Percentiles rank a stretch among this genome's conserved stretches.
Conservation (phyloP, 2,797 vertebrate genomes). For the Phalanger gymnotis region DNA sequence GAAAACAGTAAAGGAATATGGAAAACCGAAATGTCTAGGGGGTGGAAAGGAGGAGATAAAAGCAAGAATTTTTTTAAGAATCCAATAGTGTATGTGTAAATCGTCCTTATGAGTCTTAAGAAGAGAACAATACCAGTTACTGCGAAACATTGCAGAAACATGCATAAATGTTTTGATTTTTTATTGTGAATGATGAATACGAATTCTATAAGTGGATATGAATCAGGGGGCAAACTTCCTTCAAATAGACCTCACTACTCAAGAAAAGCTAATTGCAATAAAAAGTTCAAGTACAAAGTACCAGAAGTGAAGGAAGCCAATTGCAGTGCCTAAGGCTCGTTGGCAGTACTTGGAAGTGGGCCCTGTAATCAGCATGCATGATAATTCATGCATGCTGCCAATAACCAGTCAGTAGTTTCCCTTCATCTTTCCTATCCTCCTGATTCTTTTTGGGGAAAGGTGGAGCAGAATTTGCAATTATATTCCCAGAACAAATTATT, state of each 20-base stretch:
- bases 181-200: background rate
- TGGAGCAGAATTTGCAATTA: background rate
- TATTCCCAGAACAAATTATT: background rate
- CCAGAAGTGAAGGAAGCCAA: background rate
- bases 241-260: background rate
- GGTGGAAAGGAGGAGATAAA: background rate
- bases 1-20: background rate
- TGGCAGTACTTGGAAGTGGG: background rate
- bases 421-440: background rate
- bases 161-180: background rate
- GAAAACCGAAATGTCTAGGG: background rate
- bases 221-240: background rate
- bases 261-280: background rate
- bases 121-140: background rate
- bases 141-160: background rate
- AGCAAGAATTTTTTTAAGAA: background rate
- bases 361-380: background rate
- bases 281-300: background rate
- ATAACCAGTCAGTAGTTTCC: slow-evolving; percentile 3
- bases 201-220: background rate
- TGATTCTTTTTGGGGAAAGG: background rate
- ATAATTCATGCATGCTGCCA: background rate
- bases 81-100: background rate
- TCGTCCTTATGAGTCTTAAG: background rate
- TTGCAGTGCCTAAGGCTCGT: background rate